Evolutionary conservation across 1,140 invertebrate species (phyloP), one percentile per base, ranked within the genome.

Genomic region (Psix sp.): DNA sequence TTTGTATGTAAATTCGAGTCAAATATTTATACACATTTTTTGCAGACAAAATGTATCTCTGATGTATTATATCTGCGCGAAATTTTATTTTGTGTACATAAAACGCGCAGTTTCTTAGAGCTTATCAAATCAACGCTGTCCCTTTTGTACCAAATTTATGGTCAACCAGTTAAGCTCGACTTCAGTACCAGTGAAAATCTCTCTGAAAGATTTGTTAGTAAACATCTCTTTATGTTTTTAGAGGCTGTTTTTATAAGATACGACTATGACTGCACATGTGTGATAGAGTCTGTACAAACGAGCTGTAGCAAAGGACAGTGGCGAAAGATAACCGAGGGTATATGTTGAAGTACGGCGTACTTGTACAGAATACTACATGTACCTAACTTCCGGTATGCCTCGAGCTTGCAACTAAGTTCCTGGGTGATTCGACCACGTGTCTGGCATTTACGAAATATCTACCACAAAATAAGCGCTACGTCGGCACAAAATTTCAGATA

Each of bases 391-490:
- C 59, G 63, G 59, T 57, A 43, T 51, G 72, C 52, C 48, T 56
- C 59, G 36, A 59, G 72, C 72, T 65, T 35, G 73, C 43, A 75
- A 71, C 66, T 75, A 56, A 70, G 54, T 75, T 71, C 54, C 66
- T 43, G 46, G 49, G 49, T 60, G 57, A 75, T 62, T 75, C 60
- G 46, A 56, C 66, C 73, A 75, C 66, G 66, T 71, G 73, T 65
- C 60, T 75, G 26, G 66, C 73, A 75, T 75, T 66, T 59, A 62
- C 66, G 56, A 75, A 66, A 75, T 71, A 71, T 75, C 42, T 42
- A 40, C 54, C 14, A 17, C 45, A 56, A 67, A 71, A 75, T 75
- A 71, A 75, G 33, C 43, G 48, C 66, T 43, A 21, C 2, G 36
- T 46, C 54, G 48, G 26, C 59, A 42, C 68, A 68, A 68, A 67